Evolutionary conservation across 2,113 vertebrate species (phyloP).

Genomic region (Pygoscelis antarcticus): DNA sequence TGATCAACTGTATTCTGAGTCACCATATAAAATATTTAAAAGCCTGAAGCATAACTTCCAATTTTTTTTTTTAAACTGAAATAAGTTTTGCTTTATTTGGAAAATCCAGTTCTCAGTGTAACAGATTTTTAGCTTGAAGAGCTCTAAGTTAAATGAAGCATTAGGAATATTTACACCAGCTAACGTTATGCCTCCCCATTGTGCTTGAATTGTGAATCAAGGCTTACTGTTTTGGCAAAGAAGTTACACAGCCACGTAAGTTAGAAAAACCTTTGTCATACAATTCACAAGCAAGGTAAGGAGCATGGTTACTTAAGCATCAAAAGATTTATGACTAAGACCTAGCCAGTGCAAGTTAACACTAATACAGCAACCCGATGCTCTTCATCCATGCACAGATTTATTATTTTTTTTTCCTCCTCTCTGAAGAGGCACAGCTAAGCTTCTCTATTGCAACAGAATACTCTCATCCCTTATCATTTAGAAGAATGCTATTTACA

Average conservation of each 20-base stretch:
- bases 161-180: background rate
- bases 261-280: background rate
- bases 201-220: background rate
- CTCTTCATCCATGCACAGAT: background rate
- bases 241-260: rapidly evolving
- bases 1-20: background rate
- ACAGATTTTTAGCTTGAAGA: background rate
- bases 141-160: background rate
- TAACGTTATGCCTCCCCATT: background rate
- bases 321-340: background rate
- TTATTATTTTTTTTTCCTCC: background rate
- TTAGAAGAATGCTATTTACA: background rate
- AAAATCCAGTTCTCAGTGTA: background rate
- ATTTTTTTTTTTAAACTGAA: background rate
- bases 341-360: background rate
- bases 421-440: background rate
- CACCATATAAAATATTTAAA: background rate
- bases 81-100: background rate
- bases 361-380: background rate
- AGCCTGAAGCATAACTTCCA: background rate
- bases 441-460: background rate
- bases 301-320: background rate
- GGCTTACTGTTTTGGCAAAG: background rate
- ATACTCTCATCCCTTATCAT: background rate
- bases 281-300: background rate